Evolutionary conservation across 2,888 invertebrate genomes (phyloP), one percentile per base, ranked within the genome.

Genomic region (Rhingia campestris): DNA sequence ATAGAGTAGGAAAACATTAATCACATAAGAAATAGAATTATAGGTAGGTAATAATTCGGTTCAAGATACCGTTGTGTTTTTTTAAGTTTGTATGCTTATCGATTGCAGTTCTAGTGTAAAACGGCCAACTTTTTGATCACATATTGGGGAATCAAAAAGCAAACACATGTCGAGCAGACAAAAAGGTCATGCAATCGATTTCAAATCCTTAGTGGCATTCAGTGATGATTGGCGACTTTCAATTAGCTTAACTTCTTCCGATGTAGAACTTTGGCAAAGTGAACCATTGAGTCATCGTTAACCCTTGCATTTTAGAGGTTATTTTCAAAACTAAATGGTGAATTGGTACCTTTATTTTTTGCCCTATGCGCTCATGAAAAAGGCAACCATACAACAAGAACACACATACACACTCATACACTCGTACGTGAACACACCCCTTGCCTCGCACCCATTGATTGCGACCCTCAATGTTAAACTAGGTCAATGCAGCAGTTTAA

Each of bases 401-500:
- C 12, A 4, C 6, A n/a, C 2, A 43, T 43, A 49, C 30, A 30
- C 49, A 22, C 22, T 22, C 22, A 22, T 22, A 22, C 22, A 2
- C 22, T 22, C 30, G 49, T 22, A 30, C 4, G 33, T 9, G 35
- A 12, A 49, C 12, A 51, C 30, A 32, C 51, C 58, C 58, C 39
- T 49, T 59, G 14, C 45, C 72, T 61, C 79, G 33, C 39, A 49
- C 39, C 56, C 58, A 51, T 66, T 63, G 64, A 67, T 56, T 63
- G 80, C 81, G 86, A 82, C 80, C 93, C 93, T 76, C 85, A 86
- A 81, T 70, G 77, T 79, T 66, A 81, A 88, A 87, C 82, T 88
- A 86, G 89, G 90, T 89, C 89, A 90, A 88, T 90, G 89, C 89
- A 88, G 90, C 82, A 88, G 87, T 88, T 88, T 88, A 88, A 88